Percentiles rank a stretch among this genome's conserved stretches.
These are phyloP conservation scores for Dorcus hopei DNA, from an alignment of 2,888 invertebrate species.

Conservation along the genomic window DNA sequence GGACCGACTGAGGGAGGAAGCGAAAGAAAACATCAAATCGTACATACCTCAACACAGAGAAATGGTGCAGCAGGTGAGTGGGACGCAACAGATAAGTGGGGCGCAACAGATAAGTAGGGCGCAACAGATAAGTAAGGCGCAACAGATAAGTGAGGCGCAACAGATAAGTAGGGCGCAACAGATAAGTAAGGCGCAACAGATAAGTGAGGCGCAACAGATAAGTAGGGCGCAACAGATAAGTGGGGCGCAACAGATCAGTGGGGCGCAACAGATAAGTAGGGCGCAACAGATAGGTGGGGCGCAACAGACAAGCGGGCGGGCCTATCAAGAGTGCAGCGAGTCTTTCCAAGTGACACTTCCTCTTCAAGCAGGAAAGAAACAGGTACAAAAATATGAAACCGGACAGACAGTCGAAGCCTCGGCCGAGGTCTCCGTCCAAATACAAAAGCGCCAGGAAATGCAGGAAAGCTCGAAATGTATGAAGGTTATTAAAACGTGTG, in stretches of 20 bases:
- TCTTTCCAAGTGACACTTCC: too few relatives aligned
- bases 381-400: too few relatives aligned
- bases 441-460: too few relatives aligned
- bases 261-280: conserved; percentile 28
- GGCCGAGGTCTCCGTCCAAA: too few relatives aligned
- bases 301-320: too few relatives aligned
- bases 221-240: too few relatives aligned
- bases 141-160: conserved; percentile 35
- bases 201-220: conserved; percentile 35
- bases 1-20: conserved; percentile 27
- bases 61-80: conserved; percentile 22
- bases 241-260: conserved; percentile 1
- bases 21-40: conserved; percentile 36
- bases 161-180: too few relatives aligned
- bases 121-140: conserved; percentile 2
- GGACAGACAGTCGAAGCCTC: too few relatives aligned
- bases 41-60: conserved; percentile 42
- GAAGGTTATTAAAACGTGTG: too few relatives aligned
- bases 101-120: conserved; percentile 1
- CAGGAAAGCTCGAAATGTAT: too few relatives aligned
- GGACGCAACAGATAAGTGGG: conserved; percentile 40
- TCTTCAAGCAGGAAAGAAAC: too few relatives aligned
- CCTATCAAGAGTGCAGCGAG: too few relatives aligned
- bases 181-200: background rate
- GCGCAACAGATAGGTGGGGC: conserved; percentile 23